Evolutionary conservation across 1,140 invertebrate species (phyloP).

Genomic region (Pachyrhynchus sulphureomaculatus): DNA sequence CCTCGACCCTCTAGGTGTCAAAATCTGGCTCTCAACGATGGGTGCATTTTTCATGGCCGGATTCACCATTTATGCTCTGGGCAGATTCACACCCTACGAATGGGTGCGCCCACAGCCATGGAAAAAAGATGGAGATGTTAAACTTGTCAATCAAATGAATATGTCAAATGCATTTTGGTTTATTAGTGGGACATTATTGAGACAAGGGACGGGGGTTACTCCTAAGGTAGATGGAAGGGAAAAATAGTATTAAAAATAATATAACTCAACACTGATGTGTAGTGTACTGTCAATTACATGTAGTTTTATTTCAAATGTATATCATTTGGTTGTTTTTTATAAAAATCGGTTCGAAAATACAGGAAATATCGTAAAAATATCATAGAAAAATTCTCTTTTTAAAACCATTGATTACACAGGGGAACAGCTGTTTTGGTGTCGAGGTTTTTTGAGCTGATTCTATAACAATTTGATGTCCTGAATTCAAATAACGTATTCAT

Average conservation of each 20-base stretch:
- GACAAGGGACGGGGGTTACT: constrained; percentile 86
- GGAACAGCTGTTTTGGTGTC: no score
- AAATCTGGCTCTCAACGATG: constrained; percentile 93
- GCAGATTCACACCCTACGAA: constrained; percentile 92
- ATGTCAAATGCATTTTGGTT: constrained; percentile 93
- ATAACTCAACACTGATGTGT: constrained; percentile 7
- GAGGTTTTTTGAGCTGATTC: no score
- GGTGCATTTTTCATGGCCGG: constrained; percentile 90
- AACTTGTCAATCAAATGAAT: constrained; percentile 90
- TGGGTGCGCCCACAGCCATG: constrained; percentile 90
- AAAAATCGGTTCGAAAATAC: no score
- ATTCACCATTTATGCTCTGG: constrained; percentile 91
- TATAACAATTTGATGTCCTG: no score
- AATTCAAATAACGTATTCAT: no score
- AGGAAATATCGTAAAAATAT: no score
- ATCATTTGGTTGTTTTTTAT: no score
- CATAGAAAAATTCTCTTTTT: no score
- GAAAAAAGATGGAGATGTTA: constrained; percentile 70
- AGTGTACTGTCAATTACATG: no score
- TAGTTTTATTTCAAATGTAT: no score
- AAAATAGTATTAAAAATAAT: background rate
- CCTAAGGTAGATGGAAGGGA: constrained; percentile 68
- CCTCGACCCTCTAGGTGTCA: constrained; percentile 87
- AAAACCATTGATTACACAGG: no score
- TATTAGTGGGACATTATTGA: constrained; percentile 88